These are phyloP conservation scores for Macrophya alboannulata DNA, from an alignment of 2,888 invertebrate genomes.

Conservation along the genomic window DNA sequence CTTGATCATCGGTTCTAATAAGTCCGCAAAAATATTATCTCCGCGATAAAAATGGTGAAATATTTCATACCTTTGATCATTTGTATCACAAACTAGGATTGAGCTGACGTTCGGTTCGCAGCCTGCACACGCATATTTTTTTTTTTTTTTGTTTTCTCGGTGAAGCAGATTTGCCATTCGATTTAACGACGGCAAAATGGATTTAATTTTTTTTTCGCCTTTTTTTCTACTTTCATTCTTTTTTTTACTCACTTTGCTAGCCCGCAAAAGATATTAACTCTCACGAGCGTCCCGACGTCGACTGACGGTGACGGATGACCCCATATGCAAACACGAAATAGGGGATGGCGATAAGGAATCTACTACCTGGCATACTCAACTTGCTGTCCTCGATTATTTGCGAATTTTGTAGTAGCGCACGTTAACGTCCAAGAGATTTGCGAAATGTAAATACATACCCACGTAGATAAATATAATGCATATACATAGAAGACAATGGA, in stretches of 20 bases:
- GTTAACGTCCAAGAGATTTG: constrained; percentile 16
- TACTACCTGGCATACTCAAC: constrained; percentile 36
- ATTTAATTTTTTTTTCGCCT: constrained; percentile 1
- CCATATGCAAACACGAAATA: constrained; percentile 51
- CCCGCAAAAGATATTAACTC: constrained; percentile 50
- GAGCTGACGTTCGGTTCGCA: neutral
- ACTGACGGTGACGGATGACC: constrained; percentile 52
- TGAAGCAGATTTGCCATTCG: neutral
- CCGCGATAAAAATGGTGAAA: neutral
- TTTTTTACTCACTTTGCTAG: constrained; percentile 2
- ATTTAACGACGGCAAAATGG: neutral
- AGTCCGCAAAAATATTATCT: neutral
- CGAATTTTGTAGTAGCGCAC: neutral
- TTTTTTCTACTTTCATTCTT: neutral
- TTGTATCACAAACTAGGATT: neutral
- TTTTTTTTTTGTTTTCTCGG: neutral
- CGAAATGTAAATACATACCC: neutral
- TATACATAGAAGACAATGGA: no score
- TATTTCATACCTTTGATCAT: neutral
- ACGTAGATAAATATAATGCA: neutral
- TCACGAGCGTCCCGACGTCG: constrained; percentile 40
- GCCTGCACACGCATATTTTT: neutral
- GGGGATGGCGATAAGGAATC: constrained; percentile 51
- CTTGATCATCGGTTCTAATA: neutral
- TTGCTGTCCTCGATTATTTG: constrained; percentile 4